phyloP scores from a whole-genome alignment of 2,888 invertebrate genomes.

The Ametastegia equiseti region DNA sequence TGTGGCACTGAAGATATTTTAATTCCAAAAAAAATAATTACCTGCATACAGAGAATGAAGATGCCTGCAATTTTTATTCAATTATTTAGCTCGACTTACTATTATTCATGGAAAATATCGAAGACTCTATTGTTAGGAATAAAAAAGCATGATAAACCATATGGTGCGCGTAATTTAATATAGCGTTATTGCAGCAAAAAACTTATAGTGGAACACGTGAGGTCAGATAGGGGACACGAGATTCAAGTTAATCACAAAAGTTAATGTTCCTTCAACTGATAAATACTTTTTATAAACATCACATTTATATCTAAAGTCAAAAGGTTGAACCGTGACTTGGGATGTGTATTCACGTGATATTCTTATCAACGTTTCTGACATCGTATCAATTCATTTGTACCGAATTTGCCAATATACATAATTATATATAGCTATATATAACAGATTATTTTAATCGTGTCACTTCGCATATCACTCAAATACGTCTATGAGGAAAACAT shows the following conservation, averaged over 20 bases:
- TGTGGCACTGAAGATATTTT: neutral
- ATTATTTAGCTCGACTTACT: neutral
- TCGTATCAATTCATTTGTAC: neutral
- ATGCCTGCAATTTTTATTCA: neutral
- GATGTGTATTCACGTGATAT: slow-evolving; percentile 64
- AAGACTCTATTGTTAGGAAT: neutral
- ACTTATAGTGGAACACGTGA: slow-evolving; percentile 34
- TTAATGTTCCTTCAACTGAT: slow-evolving; percentile 40
- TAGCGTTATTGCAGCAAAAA: neutral
- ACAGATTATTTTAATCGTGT: too few species aligned
- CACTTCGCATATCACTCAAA: too few species aligned
- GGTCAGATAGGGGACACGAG: slow-evolving; percentile 45
- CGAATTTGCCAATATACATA: neutral
- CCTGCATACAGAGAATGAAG: neutral
- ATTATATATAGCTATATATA: too few species aligned
- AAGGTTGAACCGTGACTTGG: slow-evolving; percentile 61
- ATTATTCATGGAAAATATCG: neutral
- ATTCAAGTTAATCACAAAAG: slow-evolving; percentile 23
- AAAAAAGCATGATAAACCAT: neutral
- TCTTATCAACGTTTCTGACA: slow-evolving; percentile 29
- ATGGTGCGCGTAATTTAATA: neutral
- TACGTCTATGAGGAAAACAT: neutral
- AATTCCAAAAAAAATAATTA: neutral
- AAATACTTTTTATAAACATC: slow-evolving; percentile 24
- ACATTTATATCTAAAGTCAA: slow-evolving; percentile 61